phyloP scores from a whole-genome alignment of 2,797 vertebrate genomes.

The Pseudocheirus occidentalis region DNA sequence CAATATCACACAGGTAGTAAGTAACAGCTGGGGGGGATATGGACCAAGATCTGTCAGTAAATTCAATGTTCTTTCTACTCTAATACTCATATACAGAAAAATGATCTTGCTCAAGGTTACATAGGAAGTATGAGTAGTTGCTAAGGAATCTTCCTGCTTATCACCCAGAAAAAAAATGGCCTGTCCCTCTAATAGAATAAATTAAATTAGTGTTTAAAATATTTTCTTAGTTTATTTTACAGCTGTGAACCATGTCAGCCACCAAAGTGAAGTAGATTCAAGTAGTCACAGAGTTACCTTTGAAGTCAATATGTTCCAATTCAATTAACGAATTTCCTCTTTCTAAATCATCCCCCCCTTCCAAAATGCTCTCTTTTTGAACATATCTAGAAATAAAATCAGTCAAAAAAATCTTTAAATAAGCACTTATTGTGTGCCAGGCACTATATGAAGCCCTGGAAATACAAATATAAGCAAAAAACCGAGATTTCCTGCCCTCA shows the following conservation, averaged over 20 bases:
- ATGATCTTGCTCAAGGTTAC: not conserved
- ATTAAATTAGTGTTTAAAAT: constrained; percentile 45
- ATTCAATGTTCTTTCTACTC: not conserved
- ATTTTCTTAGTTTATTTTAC: constrained; percentile 31
- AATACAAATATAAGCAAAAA: not conserved
- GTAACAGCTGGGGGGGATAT: not conserved
- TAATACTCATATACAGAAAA: not conserved
- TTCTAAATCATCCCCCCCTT: not conserved
- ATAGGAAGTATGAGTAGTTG: not conserved
- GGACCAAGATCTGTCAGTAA: not conserved
- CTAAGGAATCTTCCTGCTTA: not conserved
- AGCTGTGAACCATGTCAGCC: constrained; percentile 34
- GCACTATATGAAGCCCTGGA: not conserved
- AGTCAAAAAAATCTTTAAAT: not conserved
- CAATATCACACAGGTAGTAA: not conserved
- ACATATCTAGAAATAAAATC: not conserved
- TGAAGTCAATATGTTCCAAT: not conserved
- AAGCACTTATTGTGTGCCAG: not conserved
- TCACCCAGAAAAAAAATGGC: not conserved
- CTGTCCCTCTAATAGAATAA: not conserved
- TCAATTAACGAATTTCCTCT: not conserved
- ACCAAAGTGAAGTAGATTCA: not conserved
- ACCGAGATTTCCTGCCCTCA: not conserved
- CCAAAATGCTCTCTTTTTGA: not conserved
- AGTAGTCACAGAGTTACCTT: not conserved